A percentile compares a stretch with the other conserved stretches of the same genome.
Conservation (phyloP, 2,888 invertebrate genomes). For the Melieria omissa region DNA sequence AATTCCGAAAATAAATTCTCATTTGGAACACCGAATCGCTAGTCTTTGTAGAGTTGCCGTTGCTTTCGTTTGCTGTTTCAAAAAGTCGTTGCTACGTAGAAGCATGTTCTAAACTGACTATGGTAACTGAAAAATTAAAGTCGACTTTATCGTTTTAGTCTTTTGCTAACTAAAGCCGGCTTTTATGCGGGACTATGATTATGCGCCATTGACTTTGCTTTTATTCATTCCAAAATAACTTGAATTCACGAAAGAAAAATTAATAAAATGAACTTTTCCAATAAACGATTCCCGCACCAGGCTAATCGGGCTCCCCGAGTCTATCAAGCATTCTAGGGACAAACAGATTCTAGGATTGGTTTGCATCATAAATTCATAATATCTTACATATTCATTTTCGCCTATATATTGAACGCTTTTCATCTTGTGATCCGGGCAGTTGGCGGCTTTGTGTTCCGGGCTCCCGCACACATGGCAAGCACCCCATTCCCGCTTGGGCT, state of each 20-base stretch:
- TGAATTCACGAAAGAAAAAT: neutral
- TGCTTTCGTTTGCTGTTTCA: too few species aligned
- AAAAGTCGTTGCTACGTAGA: too few species aligned
- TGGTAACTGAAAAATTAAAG: too few species aligned
- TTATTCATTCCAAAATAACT: conserved; percentile 10
- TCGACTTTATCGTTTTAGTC: too few species aligned
- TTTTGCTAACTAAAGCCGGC: too few species aligned
- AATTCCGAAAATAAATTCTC: too few species aligned
- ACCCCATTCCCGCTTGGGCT: conserved; percentile 35
- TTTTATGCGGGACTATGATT: too few species aligned
- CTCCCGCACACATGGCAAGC: conserved; percentile 39
- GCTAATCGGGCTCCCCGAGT: neutral
- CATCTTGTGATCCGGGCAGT: conserved; percentile 19
- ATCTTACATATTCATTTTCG: conserved; percentile 21
- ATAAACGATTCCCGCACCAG: neutral
- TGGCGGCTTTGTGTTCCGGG: conserved; percentile 23
- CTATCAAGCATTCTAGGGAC: neutral
- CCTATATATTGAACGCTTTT: conserved; percentile 3
- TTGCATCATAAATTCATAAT: neutral
- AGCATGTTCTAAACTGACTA: too few species aligned
- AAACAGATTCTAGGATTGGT: neutral
- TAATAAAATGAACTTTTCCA: neutral
- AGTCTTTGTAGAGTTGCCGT: too few species aligned
- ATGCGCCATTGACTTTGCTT: conserved; percentile 18
- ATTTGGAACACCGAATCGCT: too few species aligned